Base-by-base conservation (phyloP, 2,797 vertebrate genomes). In the Dendrocincla tyrannina region DNA sequence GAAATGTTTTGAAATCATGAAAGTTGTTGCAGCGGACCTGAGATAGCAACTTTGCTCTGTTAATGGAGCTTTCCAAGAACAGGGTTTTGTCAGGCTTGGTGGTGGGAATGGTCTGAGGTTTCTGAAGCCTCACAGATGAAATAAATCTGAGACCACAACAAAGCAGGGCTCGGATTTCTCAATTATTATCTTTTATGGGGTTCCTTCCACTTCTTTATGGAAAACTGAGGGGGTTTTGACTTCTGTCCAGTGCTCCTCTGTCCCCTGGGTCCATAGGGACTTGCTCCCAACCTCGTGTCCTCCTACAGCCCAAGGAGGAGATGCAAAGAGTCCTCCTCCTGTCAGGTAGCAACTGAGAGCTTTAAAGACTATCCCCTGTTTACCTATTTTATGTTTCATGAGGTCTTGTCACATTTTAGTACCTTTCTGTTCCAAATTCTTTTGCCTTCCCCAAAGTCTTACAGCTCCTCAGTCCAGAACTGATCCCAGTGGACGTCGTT, bases 1-100 rank as follows among this genome's bases (percentile, higher is more conserved):
- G 88, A 92, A 94, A 78, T 72, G 58, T 67, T 93, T 88, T 84
- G 66, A 84, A 88, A 75, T 23, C 15, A 41, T 67, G 58, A 56
- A 84, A 68, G 28, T 32, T 18, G 50, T 32, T 58, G 46, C 41
- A 52, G 73, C 27, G 49, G 74, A 49, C 56, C 64, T 84, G 67
- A 85, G 35, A 30, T 28, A 78, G 55, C 58, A 58, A 25, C 50
- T 64, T 83, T 24, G 46, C 37, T 53, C 53, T 67, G 44, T 13
- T 70, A 50, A 60, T 41, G 69, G 83, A 81, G 77, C 76, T 90
- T 90, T 88, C 27, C 85, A 91, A 60, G 90, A 90, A 68, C 1
- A n/a, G 37, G 18, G 16, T 4, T 56, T 70, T 70, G 41, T 49
- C 30, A 1, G 0, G 22, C 13, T 68, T 67, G 67, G 46, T 33